Evolutionary conservation across 1,140 invertebrate species (phyloP).

Genomic region (Rhyzopertha dominica): DNA sequence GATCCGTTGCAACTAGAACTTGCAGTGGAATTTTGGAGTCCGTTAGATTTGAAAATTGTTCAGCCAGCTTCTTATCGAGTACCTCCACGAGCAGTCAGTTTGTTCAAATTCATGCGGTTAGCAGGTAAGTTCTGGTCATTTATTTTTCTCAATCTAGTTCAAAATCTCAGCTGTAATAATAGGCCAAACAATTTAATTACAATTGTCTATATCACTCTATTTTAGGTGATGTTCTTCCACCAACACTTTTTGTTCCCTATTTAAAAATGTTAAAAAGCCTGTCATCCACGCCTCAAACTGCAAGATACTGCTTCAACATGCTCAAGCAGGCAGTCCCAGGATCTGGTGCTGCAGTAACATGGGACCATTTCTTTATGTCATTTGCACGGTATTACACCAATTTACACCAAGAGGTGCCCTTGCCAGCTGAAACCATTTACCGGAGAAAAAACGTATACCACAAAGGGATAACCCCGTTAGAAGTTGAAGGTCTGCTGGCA

Average conservation of each 20-base stretch:
- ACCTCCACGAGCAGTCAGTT: conserved; percentile 62
- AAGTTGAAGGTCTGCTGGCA: conserved; percentile 80
- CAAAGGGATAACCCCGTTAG: conserved; percentile 71
- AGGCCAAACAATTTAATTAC: no score
- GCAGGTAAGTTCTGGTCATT: no score
- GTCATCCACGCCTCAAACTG: conserved; percentile 64
- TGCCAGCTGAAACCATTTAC: conserved; percentile 59
- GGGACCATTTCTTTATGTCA: conserved; percentile 87
- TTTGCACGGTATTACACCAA: conserved; percentile 70
- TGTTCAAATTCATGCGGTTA: conserved; percentile 87
- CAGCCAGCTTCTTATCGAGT: conserved; percentile 39
- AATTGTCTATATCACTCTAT: no score
- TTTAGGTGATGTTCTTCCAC: conserved; percentile 81
- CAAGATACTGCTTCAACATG: conserved; percentile 79
- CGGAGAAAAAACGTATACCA: conserved; percentile 52
- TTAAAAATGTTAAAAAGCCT: conserved; percentile 81
- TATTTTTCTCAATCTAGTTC: no score
- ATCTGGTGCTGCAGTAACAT: conserved; percentile 58
- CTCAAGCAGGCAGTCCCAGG: conserved; percentile 66
- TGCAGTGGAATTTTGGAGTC: conserved; percentile 79
- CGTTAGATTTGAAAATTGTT: conserved; percentile 52
- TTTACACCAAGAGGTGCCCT: conserved; percentile 62
- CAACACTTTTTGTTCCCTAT: conserved; percentile 81
- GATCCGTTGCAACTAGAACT: conserved; percentile 69
- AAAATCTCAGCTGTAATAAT: no score